phyloP scores from a whole-genome alignment of 2,888 invertebrate species.

The Ophion obscuratus region DNA sequence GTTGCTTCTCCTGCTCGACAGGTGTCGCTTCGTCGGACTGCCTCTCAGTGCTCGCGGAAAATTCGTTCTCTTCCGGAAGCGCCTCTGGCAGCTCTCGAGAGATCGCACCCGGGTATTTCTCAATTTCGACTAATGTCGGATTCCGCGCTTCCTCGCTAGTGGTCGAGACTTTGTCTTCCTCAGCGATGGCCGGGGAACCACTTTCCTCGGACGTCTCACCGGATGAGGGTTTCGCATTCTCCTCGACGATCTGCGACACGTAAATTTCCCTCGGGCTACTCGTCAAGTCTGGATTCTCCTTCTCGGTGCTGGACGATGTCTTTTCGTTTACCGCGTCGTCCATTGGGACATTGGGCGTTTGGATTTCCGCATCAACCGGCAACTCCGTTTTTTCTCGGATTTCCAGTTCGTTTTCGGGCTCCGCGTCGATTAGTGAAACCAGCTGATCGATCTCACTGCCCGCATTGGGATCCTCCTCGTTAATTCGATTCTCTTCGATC shows the following conservation, averaged over 20 bases:
- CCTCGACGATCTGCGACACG: neutral
- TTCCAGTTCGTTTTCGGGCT: constrained; percentile 13
- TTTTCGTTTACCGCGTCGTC: neutral
- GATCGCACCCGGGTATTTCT: neutral
- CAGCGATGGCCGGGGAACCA: neutral
- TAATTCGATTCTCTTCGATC: neutral
- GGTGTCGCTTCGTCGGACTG: neutral
- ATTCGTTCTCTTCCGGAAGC: neutral
- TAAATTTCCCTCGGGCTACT: neutral
- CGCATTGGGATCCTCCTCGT: neutral
- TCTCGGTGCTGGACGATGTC: neutral
- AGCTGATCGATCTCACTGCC: constrained; percentile 16
- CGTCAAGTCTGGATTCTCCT: neutral
- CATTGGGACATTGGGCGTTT: neutral
- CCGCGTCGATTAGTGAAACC: neutral
- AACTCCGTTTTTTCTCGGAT: neutral
- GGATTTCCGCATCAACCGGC: neutral
- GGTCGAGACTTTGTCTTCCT: neutral
- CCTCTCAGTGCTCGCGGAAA: neutral
- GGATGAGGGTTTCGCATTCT: neutral
- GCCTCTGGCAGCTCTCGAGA: neutral
- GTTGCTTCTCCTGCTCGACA: neutral
- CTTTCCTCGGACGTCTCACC: neutral
- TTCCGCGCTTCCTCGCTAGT: neutral
- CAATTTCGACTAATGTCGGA: neutral